Evolutionary conservation across 2,888 invertebrate species (phyloP), one percentile per base, ranked within the genome.

Genomic region (Allygus modestus): DNA sequence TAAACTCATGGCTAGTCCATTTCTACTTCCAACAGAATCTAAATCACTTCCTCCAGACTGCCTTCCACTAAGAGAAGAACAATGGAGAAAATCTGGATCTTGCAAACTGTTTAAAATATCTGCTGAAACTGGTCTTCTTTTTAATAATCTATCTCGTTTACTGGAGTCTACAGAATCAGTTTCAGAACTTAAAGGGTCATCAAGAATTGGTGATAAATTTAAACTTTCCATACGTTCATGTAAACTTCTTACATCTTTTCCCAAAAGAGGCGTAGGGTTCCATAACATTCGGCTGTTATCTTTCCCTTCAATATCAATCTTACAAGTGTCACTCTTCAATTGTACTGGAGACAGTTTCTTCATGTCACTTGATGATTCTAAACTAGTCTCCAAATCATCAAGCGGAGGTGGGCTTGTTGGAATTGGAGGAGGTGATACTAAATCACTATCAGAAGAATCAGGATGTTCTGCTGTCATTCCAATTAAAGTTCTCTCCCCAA

Each of bases 361-460:
- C 31, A 85, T 86, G 43, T 86, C 86, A 31, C 87, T 84, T 28
- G 87, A 86, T 33, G 87, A 88, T 73, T 88, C 88, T 20, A 89
- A 84, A 20, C 88, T 88, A 4, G 94, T 94, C 73, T 95, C 94
- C 7, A 95, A 90, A 84, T 96, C 95, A 85, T 95, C 95, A 87
- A 93, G 89, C 7, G 96, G 95, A 0, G 96, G 95, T 0, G 96
- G 94, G 12, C 95, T 94, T 28, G 93, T 94, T 5, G 96, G 96
- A 87, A 95, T 93, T 0, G 96, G 95, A 7, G 96, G 96, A 2
- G 96, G 96, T 1, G 95, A 94, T 4, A 95, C 92, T 73, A 96
- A 91, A 88, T 97, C 97, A 89, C 95, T 95, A 87, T 97, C 97
- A 0, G 95, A 96, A 87, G 96, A 96, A 89, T 96, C 96, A 84